Evolutionary conservation across 1,140 invertebrate genomes (phyloP), one percentile per base, ranked within the genome.

Genomic region (Littorina saxatilis): DNA sequence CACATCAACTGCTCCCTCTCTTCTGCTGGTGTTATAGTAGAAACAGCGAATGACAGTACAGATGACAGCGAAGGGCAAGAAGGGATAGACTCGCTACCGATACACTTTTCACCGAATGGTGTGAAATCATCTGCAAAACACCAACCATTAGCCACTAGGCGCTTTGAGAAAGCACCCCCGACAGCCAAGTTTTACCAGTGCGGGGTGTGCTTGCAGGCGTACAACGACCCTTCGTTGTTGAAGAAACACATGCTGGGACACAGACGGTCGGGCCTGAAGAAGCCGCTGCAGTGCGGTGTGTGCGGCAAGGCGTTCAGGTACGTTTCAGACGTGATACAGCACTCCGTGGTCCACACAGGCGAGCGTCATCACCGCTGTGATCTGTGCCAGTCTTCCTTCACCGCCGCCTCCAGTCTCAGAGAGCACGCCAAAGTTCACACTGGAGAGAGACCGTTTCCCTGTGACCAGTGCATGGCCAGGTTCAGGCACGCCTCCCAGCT

Each of bases 361-460:
- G 80, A 61, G 52, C 20, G 43, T 17, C 32, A 55, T n/a, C 47
- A 58, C 40, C n/a, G n/a, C 47, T 81, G 80, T 37, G 37, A 75
- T 5, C 11, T 61, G n/a, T 81, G 80, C 37, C 37, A 52, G 27
- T 55, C 73, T 20, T 40, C 39, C n/a, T 81, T 81, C 72, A 43
- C 43, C 35, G 37, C 55, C 47, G 78, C 72, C 2, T 37, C 50
- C 27, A 50, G 79, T 61, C 47, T 83, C 27, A 74, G 78, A 47
- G 76, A 37, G 47, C 81, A 86, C 70, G 58, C 66, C 32, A 75
- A 52, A 55, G 66, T 66, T 72, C 82, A 87, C 66, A 75, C 80
- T 43, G 82, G 82, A 0, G 82, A 81, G 29, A 75, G 75, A 52
- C 83, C 78, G 29, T 85, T 84, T 61, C 75, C 73, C 32, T 87